These are phyloP conservation scores for Camponotus floridanus DNA, from an alignment of 1,140 invertebrate genomes.

Conservation along the genomic window DNA sequence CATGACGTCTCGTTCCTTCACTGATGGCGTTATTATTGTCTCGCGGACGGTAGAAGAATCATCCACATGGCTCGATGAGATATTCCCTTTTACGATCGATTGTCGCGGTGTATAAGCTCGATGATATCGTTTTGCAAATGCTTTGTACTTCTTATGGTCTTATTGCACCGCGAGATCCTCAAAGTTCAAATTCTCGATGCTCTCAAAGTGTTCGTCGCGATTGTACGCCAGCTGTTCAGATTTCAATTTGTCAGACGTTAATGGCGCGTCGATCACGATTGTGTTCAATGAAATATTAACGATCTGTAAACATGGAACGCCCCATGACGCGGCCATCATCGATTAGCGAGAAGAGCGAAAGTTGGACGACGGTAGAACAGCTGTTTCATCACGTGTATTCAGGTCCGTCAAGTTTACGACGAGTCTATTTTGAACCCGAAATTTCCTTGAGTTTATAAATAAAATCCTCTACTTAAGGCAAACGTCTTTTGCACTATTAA, in stretches of 20 bases:
- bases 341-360: neutral
- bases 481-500: slow-evolving; percentile 66
- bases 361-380: neutral
- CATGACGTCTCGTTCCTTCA: slow-evolving; percentile 15
- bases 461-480: slow-evolving; percentile 65
- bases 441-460: slow-evolving; percentile 5
- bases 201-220: neutral
- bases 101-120: slow-evolving; percentile 37
- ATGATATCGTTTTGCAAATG: slow-evolving; percentile 12
- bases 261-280: neutral
- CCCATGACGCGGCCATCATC: neutral
- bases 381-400: neutral
- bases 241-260: neutral
- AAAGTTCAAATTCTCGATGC: neutral
- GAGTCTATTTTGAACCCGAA: neutral
- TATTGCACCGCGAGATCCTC: neutral
- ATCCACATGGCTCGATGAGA: slow-evolving; percentile 37
- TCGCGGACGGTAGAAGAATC: slow-evolving; percentile 51
- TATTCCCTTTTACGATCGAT: slow-evolving; percentile 45
- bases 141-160: slow-evolving; percentile 18
- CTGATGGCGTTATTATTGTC: slow-evolving; percentile 66
- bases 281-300: slow-evolving; percentile 10
- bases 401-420: neutral
- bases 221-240: neutral
- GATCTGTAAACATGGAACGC: neutral